Base-by-base conservation (phyloP, 1,140 invertebrate genomes). In the Drosophila auraria region DNA sequence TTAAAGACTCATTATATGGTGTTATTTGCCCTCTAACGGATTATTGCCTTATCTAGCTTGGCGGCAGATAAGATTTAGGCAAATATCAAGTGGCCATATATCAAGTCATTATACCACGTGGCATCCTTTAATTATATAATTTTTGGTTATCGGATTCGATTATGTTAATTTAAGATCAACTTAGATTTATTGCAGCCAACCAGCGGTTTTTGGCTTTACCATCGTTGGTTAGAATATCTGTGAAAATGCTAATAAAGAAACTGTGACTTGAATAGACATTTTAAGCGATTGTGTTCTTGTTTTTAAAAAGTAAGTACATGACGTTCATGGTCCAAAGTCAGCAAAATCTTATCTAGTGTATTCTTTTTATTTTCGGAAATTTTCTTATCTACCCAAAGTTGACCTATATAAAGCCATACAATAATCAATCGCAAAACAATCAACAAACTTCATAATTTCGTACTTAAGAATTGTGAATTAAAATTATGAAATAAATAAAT, bases 381-480 rank as follows among this genome's bases (percentile, higher is more conserved):
- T 30, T 17, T 0, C n/a, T 58, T 58, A 72, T 72, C 53, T 36
- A 9, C 3, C 15, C 12, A 50, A 57, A 36, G 30, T 25, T 58
- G 65, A 72, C 69, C 69, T 25, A 71, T 36, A 68, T 70, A 38
- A 23, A 54, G 23, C n/a, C 15, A 11, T 25, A 25, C 20, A 23
- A 53, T 53, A 33, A 33, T 33, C 33, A 33, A 15, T 61, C 33
- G 11, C 15, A 20, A 47, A 15, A 36, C 6, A 38, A 15, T 5
- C 12, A 30, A 30, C n/a, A 30, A 17, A 6, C n/a, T 20, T 33
- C 11, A 23, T 0, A 38, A 38, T 11, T 23, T 6, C 4, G 2
- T 14, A 6, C 2, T 6, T 17, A 33, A 2, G 23, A 27, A 50
- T 27, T 50, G 12, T 15, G 12, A 38, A 38, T 14, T 33, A 30